These are phyloP conservation scores for Aselliscus stoliczkanus DNA, from an alignment of 2,797 vertebrate genomes.

Conservation along the genomic window DNA sequence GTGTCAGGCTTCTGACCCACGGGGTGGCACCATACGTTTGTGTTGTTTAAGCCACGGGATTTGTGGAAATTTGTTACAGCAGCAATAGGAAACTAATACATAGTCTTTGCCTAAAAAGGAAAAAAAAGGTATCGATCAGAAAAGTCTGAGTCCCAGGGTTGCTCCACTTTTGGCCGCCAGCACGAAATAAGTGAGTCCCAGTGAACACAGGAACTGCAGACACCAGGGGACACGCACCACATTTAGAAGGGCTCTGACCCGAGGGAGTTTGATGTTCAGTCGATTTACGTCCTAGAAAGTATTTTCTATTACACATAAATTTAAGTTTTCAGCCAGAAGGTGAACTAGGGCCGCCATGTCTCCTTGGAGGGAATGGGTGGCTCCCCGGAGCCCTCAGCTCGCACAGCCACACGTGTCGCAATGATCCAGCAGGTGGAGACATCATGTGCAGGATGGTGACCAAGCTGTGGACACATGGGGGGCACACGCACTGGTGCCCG, in stretches of 20 bases:
- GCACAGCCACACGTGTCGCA: too few relatives aligned
- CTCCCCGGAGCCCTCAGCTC: not conserved
- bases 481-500: not conserved
- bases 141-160: too few relatives aligned
- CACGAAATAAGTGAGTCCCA: not conserved
- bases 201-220: not conserved
- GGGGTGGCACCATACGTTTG: too few relatives aligned
- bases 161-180: not conserved
- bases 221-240: not conserved
- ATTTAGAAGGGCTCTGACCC: not conserved
- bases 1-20: too few relatives aligned
- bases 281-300: not conserved
- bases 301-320: not conserved
- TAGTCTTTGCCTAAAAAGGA: too few relatives aligned
- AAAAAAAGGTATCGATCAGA: too few relatives aligned
- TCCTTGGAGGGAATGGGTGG: not conserved
- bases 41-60: too few relatives aligned
- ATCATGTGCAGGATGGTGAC: not conserved
- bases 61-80: too few relatives aligned
- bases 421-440: not conserved
- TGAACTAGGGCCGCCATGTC: not conserved
- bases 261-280: not conserved
- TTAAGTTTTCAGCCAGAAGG: not conserved
- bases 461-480: not conserved
- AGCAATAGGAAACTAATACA: too few relatives aligned